Base-by-base conservation (phyloP, 2,797 vertebrate genomes). In the Rhinogobio ventralis region DNA sequence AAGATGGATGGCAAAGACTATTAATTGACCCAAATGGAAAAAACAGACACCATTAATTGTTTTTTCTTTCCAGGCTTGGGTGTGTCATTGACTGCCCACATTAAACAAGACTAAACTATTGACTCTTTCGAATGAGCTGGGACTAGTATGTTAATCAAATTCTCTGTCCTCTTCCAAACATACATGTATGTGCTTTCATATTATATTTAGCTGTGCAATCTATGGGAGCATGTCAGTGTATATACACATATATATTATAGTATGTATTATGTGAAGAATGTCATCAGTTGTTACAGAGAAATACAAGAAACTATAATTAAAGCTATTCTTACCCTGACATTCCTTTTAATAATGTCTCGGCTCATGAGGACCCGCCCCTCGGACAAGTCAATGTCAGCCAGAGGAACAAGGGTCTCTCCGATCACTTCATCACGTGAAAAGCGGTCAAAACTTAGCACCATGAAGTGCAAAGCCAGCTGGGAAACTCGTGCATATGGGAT, bases 391-490 rank as follows among this genome's bases (percentile, higher is more conserved):
- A 95, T 96, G 83, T 97, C 98, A 55, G 96, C 91, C 0, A 99
- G 93, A 11, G 98, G 97, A 62, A 99, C 97, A 0, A 98, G 93
- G 30, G 97, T 97, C 94, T 99, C 98, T 86, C 98, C 98, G 74
- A 99, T 99, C 84, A 98, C 91, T 86, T 99, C 98, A 87, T 99
- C 98, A 64, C 98, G 96, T 83, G 98, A 99, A 94, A 99, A 99
- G 7, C 98, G 95, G 88, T 99, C 98, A 53, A 99, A 99, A 91
- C 98, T 99, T 90, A 99, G 92, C 69, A 99, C 94, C 90, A 97
- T 97, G 89, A 99, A 99, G 89, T 99, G 97, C 83, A 99, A 95
- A 7, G 96, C 93, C 90, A 99, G 79, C 83, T 99, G 96, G 23
- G 97, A 95, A 84, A 99, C 96, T 74, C 97, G 94, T 72, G 94